A percentile compares a stretch with the other conserved stretches of the same genome.
Conservation (phyloP, 2,888 invertebrate genomes). For the Junonia oenone region DNA sequence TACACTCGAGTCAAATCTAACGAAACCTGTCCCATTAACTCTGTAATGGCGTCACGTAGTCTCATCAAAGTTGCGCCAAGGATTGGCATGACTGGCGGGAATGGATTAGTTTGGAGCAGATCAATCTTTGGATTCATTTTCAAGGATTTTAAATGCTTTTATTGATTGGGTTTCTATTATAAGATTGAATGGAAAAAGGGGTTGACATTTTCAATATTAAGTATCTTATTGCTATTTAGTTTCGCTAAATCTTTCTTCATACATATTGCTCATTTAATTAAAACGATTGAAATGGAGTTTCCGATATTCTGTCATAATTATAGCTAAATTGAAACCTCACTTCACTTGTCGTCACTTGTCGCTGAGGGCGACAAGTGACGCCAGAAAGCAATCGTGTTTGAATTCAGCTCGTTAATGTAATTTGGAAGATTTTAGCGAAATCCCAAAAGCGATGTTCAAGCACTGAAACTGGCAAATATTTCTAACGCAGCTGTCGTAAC, state of each 20-base stretch:
- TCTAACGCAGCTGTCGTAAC: constrained; percentile 31
- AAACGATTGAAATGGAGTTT: not conserved
- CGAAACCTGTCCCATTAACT: constrained; percentile 24
- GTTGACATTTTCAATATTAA: not conserved
- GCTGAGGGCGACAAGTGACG: not conserved
- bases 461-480: constrained; percentile 13
- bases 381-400: not conserved
- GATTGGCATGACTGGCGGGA: constrained; percentile 23
- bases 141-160: not conserved
- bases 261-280: too few relatives aligned
- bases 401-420: constrained; percentile 11
- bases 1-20: constrained; percentile 15
- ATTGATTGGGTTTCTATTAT: not conserved
- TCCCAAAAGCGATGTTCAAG: constrained; percentile 10
- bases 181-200: not conserved
- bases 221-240: not conserved
- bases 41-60: constrained; percentile 30
- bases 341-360: too few relatives aligned
- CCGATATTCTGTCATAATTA: not conserved
- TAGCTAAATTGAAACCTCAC: not conserved
- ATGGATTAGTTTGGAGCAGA: constrained; percentile 14
- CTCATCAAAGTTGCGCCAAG: constrained; percentile 26
- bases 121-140: constrained; percentile 14
- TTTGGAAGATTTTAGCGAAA: constrained; percentile 8
- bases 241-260: too few relatives aligned